Percentiles rank a stretch among this genome's conserved stretches.
phyloP scores from a whole-genome alignment of 2,888 invertebrate genomes.

The Meganola albula region DNA sequence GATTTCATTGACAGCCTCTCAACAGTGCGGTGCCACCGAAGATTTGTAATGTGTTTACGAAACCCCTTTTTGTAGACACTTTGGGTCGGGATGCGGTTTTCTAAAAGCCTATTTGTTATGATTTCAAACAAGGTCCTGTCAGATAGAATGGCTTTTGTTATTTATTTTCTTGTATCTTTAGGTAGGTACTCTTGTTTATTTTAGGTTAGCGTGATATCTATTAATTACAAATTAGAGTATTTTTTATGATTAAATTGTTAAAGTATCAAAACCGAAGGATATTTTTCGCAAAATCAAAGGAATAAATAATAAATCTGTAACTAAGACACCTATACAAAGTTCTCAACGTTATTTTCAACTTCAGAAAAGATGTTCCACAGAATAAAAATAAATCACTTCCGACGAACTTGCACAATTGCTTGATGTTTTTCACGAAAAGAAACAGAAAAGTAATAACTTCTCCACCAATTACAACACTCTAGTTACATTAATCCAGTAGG shows the following conservation, averaged over 20 bases:
- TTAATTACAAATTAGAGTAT: slow-evolving; percentile 3
- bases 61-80: slow-evolving; percentile 68
- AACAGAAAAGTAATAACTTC: slow-evolving; percentile 64
- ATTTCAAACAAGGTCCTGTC: slow-evolving; percentile 73
- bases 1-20: slow-evolving; percentile 70
- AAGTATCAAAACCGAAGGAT: slow-evolving; percentile 37
- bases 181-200: slow-evolving; percentile 5
- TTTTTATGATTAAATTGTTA: too few relatives aligned
- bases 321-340: slow-evolving; percentile 44
- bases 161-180: slow-evolving; percentile 51
- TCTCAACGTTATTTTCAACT: slow-evolving; percentile 52
- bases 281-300: slow-evolving; percentile 38
- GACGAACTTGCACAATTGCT: slow-evolving; percentile 57
- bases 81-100: slow-evolving; percentile 69
- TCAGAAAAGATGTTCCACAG: slow-evolving; percentile 47
- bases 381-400: slow-evolving; percentile 60
- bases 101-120: slow-evolving; percentile 75
- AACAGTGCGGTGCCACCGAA: slow-evolving; percentile 58
- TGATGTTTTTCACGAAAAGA: slow-evolving; percentile 60
- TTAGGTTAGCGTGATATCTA: slow-evolving; percentile 2
- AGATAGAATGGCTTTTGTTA: slow-evolving; percentile 68
- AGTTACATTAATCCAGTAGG: slow-evolving; percentile 64
- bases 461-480: slow-evolving; percentile 67
- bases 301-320: slow-evolving; percentile 49
- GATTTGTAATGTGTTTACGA: slow-evolving; percentile 69